Conservation (phyloP, 2,113 vertebrate genomes). For the Ptilorrhoa leucosticta region DNA sequence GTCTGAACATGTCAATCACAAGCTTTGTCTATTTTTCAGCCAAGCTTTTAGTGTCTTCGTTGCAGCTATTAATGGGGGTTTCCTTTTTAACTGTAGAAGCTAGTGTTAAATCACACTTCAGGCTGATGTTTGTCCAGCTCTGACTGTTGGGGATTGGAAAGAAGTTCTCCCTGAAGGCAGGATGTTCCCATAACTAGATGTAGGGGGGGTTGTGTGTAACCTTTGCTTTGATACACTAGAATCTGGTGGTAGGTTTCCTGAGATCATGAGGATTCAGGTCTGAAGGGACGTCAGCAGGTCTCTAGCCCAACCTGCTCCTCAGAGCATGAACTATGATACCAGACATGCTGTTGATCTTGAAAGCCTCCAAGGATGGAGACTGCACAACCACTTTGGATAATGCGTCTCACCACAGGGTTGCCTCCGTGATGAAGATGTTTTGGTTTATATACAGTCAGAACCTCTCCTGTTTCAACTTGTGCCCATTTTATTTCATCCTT, state of each 20-base stretch:
- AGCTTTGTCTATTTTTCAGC: not conserved
- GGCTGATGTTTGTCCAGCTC: not conserved
- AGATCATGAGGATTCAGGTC: not conserved
- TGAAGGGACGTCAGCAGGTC: not conserved
- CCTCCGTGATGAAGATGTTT: not conserved
- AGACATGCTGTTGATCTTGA: not conserved
- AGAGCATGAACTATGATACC: not conserved
- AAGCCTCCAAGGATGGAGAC: not conserved
- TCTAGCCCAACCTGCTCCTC: not conserved
- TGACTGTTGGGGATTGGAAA: not conserved
- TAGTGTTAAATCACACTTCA: not conserved
- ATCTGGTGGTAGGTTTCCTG: not conserved
- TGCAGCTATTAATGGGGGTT: not conserved
- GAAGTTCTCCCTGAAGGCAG: not conserved
- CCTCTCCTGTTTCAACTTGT: not conserved
- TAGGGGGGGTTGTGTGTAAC: not conserved
- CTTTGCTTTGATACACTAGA: not conserved
- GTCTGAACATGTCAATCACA: not conserved
- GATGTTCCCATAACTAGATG: not conserved
- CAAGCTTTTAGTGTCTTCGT: not conserved
- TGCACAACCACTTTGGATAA: not conserved
- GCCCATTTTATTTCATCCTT: not conserved
- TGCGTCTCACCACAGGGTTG: accelerated
- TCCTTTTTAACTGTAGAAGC: not conserved
- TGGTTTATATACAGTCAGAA: not conserved